phyloP scores from a whole-genome alignment of 1,140 invertebrate species.

The Brachionus rotundiformis region DNA sequence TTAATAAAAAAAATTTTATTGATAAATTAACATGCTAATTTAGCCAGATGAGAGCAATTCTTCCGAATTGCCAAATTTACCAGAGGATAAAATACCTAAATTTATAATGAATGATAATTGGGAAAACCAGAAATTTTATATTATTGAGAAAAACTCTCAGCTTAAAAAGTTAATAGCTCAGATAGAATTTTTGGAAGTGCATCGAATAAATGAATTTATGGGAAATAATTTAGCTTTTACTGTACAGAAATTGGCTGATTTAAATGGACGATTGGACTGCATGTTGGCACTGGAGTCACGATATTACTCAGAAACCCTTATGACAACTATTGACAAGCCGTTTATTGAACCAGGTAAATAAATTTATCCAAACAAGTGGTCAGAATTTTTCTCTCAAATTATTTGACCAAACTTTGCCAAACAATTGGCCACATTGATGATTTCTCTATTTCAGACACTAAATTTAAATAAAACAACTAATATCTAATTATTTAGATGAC shows the following conservation, averaged over 20 bases:
- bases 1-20: too few species aligned
- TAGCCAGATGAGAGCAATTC: background rate
- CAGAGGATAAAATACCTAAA: background rate
- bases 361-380: too few species aligned
- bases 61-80: background rate
- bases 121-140: background rate
- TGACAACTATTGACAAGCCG: background rate
- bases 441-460: too few species aligned
- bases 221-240: constrained; percentile 19
- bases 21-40: too few species aligned
- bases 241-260: background rate
- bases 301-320: background rate
- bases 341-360: constrained; percentile 15
- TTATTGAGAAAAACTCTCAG: background rate
- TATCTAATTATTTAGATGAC: constrained; percentile 46
- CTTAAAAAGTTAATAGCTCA: background rate
- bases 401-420: too few species aligned
- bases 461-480: too few species aligned
- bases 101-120: constrained; percentile 31
- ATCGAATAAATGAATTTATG: background rate
- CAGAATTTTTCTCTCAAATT: too few species aligned
- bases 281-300: background rate
- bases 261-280: background rate
- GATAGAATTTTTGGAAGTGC: constrained; percentile 25
- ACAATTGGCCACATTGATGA: too few species aligned